Percentiles rank a stretch among this genome's conserved stretches.
Evolutionary conservation across 2,113 vertebrate genomes (phyloP).

Genomic region (Hymenochirus boettgeri): DNA sequence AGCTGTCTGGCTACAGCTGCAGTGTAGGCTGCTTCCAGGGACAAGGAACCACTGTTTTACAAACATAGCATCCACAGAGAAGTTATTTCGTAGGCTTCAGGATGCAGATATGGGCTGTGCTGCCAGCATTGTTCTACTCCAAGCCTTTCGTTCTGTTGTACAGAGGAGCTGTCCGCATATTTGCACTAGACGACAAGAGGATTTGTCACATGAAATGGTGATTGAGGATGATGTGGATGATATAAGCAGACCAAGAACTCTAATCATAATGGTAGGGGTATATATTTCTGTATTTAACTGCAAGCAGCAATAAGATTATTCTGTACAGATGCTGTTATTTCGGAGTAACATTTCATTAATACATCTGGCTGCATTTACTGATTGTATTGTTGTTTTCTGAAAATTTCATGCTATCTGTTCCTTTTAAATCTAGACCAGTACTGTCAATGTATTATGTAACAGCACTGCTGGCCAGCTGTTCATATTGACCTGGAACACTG

Average conservation of each 20-base stretch:
- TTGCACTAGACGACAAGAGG: conserved; percentile 78
- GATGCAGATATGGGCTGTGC: conserved; percentile 94
- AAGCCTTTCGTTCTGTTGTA: conserved; percentile 85
- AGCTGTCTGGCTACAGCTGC: conserved; percentile 85
- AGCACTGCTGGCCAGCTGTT: not conserved
- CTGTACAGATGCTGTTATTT: conserved; percentile 33
- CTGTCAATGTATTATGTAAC: conserved; percentile 19
- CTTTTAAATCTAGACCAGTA: not conserved
- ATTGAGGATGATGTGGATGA: conserved; percentile 79
- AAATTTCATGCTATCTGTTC: not conserved
- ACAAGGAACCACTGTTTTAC: conserved; percentile 89
- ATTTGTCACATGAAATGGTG: conserved; percentile 80
- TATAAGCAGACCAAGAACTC: conserved; percentile 79
- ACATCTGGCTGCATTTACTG: not conserved
- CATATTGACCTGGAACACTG: not conserved
- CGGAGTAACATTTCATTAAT: conserved; percentile 8
- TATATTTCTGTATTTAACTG: conserved; percentile 35
- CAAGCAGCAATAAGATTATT: conserved; percentile 33
- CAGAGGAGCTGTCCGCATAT: conserved; percentile 89
- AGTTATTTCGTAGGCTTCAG: conserved; percentile 76
- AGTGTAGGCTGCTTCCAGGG: conserved; percentile 74
- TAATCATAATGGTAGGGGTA: conserved; percentile 87
- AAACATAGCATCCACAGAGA: conserved; percentile 74
- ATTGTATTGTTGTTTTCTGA: not conserved
- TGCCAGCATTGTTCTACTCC: conserved; percentile 88